These are phyloP conservation scores for Halcyon chelicuti DNA, from an alignment of 2,797 vertebrate genomes.

Conservation along the genomic window DNA sequence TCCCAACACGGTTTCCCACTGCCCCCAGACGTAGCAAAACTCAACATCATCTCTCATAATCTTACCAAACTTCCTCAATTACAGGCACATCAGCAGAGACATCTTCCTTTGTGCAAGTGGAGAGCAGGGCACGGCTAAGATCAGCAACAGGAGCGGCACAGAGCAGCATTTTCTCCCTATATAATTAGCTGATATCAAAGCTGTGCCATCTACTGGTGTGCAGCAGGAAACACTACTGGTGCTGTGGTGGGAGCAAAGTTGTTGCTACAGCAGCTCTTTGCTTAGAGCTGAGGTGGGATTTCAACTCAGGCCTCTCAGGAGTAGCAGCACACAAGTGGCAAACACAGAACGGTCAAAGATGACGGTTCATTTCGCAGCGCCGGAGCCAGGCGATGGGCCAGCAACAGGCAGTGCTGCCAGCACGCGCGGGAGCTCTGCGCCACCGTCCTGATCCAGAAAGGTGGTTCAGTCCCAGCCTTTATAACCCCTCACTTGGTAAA, in stretches of 20 bases:
- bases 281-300: background rate
- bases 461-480: background rate
- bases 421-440: accelerated
- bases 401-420: accelerated
- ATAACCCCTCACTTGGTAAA: background rate
- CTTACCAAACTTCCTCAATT: background rate
- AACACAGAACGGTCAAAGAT: background rate
- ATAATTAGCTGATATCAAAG: slow-evolving; percentile 27
- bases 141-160: background rate
- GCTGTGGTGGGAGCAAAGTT: too few relatives aligned
- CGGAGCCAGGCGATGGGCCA: accelerated
- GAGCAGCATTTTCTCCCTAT: accelerated
- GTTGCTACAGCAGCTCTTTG: background rate
- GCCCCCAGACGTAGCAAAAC: background rate
- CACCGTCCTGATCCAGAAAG: too few relatives aligned
- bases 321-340: accelerated
- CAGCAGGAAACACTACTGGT: slow-evolving; percentile 1
- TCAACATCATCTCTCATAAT: background rate
- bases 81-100: background rate
- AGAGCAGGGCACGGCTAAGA: background rate
- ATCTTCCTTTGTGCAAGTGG: background rate
- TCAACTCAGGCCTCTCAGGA: background rate
- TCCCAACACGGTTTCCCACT: background rate
- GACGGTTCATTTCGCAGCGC: accelerated
- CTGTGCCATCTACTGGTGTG: slow-evolving; percentile 64